phyloP scores from a whole-genome alignment of 1,140 invertebrate species.

The Aphelenchoides avenae region DNA sequence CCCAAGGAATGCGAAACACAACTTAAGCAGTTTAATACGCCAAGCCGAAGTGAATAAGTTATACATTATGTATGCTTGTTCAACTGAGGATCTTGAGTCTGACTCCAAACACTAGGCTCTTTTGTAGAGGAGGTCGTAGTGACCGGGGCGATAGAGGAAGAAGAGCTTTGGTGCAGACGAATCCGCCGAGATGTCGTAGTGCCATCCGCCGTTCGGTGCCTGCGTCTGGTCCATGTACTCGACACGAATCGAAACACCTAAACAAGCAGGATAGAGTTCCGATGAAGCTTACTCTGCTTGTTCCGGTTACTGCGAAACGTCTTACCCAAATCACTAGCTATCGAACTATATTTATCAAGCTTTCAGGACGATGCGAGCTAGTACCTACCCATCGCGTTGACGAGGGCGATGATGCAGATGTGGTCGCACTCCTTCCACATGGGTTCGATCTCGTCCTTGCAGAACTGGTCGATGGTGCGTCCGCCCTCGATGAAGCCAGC shows the following conservation, averaged over 20 bases:
- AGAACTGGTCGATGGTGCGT: conserved; percentile 37
- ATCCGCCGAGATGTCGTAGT: conserved; percentile 39
- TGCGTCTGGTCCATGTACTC: conserved; percentile 48
- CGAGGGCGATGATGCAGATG: conserved; percentile 44
- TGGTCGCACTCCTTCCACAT: conserved; percentile 50
- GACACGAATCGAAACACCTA: conserved; percentile 39
- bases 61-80: not conserved
- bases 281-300: no score
- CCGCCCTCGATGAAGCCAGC: conserved; percentile 44
- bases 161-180: conserved; percentile 28
- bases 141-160: conserved; percentile 47
- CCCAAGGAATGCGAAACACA: no score
- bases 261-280: conserved; percentile 13
- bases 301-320: no score
- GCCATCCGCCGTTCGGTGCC: conserved; percentile 48
- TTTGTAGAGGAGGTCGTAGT: conserved; percentile 44
- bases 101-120: not conserved
- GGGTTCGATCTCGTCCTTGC: conserved; percentile 42
- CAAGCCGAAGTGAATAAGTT: no score
- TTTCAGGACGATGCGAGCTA: not conserved
- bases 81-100: not conserved
- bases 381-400: conserved; percentile 42
- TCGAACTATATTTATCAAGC: not conserved
- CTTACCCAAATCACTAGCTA: no score
- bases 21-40: no score